Evolutionary conservation across 2,888 invertebrate genomes (phyloP), one percentile per base, ranked within the genome.

Genomic region (Limnephilus lunatus): DNA sequence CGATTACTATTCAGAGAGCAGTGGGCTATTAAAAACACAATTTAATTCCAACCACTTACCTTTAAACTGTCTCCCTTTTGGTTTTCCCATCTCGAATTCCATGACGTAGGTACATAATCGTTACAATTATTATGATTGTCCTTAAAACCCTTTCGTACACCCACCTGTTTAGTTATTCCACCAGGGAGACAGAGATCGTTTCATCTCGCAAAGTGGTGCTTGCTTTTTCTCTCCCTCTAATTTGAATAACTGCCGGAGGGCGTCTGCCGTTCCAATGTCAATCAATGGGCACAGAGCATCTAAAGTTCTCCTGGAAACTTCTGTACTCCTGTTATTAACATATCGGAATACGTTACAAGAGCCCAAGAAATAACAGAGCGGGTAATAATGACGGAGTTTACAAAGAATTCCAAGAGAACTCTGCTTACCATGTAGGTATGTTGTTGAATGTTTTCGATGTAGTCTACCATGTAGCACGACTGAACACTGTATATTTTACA

Each of bases 221-320:
- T 39, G 83, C 53, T 87, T 86, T 87, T 87, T 87, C 87, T 48
- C 35, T 53, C 87, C 87, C 53, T 87, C 87, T 31, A 31, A 87
- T 87, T 87, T 48, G 68, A 87, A 87, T 87, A 87, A 53, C 87
- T 53, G 68, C 87, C 87, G 31, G 14, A 31, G 87, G 87, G 53
- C 86, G 86, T 86, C 44, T 44, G 86, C 86, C 86, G 86, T 86
- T 44, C 48, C 86, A 48, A 53, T 86, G 53, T 53, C 87, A 87
- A 53, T 87, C 87, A 87, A 53, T 53, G 53, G 48, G 86, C 48
- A 30, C 44, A n/a, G 87, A 19, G 87, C 48, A 1, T 53, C 87
- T 87, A 31, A 15, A 31, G 87, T 53, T 53, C 30, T 53, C 19
- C 25, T 68, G 25, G 68, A 68, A n/a, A 68, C 68, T 68, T 68